Base-by-base conservation (phyloP, 2,888 invertebrate species). In the Thecocarcelia acutangulata region DNA sequence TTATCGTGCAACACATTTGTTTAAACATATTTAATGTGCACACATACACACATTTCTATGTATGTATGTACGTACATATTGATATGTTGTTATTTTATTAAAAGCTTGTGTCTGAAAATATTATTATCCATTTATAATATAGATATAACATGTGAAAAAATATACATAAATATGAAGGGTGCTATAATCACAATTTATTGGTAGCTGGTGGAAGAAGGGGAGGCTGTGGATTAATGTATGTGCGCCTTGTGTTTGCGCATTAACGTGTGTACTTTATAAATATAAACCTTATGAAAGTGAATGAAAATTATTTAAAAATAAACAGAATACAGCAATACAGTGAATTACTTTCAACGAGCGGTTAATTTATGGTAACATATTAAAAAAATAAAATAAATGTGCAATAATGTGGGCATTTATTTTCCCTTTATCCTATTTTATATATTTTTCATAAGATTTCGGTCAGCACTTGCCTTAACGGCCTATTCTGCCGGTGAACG, bases 321-420 rank as follows among this genome's bases (percentile, higher is more conserved):
- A 58, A 69, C 58, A 24, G 2, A 58, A 69, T 19, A 37, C 0
- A 28, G 33, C 48, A n/a, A n/a, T n/a, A n/a, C n/a, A 46, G 3
- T 11, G 48, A 44, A 33, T 56, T 68, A 17, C 6, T 70, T 64
- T n/a, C 24, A 52, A 24, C 42, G 33, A 63, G 50, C 15, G 40
- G 24, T 52, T 33, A 70, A 77, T 77, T 77, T 61, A 79, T 68
- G 78, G 66, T 5, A 40, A 73, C 54, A 61, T 46, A 61, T 79
- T 68, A 61, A 73, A 68, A 52, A 78, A 66, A 58, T 52, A 66
- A 70, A 50, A 17, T 17, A 52, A 52, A 13, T 33, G 33, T 50
- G 24, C 6, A 33, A 33, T 33, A 33, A 33, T 1, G 33, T 9
- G 33, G 9, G 33, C 3, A 33, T 3, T 1, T 1, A 9, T 3